Conservation (phyloP, 1,140 invertebrate genomes). For the Drosophila guanche region DNA sequence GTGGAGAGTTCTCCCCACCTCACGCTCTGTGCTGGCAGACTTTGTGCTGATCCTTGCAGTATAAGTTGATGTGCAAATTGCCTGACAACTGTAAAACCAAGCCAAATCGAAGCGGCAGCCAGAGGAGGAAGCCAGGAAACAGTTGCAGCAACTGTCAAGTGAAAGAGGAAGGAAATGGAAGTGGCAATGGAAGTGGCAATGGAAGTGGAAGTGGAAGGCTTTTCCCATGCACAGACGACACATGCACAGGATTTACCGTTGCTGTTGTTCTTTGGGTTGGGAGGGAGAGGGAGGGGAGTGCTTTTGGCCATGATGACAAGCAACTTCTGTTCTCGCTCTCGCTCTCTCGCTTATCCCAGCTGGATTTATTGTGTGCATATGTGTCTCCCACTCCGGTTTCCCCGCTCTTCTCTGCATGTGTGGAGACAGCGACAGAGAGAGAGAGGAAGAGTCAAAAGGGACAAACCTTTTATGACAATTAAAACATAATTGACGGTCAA, state of each 20-base stretch:
- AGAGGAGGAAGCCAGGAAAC: constrained; percentile 14
- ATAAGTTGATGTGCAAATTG: constrained; percentile 71
- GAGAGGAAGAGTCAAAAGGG: constrained; percentile 47
- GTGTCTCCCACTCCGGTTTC: constrained; percentile 2
- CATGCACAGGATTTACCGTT: constrained; percentile 12
- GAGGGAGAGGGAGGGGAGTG: neutral
- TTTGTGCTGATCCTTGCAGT: constrained; percentile 80
- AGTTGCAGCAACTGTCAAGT: constrained; percentile 55
- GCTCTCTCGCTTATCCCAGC: constrained; percentile 65
- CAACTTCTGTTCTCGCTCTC: constrained; percentile 37
- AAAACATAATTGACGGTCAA: constrained; percentile 84
- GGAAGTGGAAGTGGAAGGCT: neutral
- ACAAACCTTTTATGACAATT: constrained; percentile 83
- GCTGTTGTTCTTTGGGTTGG: constrained; percentile 14
- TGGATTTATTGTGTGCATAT: constrained; percentile 77
- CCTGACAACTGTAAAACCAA: constrained; percentile 74
- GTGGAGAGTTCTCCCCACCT: neutral
- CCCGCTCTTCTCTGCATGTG: neutral
- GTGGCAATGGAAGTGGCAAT: too few species aligned
- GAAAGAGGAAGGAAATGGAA: neutral
- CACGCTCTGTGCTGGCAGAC: constrained; percentile 44
- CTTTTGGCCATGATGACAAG: constrained; percentile 75
- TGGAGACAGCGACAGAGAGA: too few species aligned
- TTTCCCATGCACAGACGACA: constrained; percentile 49
- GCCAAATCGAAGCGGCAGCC: constrained; percentile 52